Conservation (phyloP, 2,797 vertebrate genomes). For the Manis crassicaudata region DNA sequence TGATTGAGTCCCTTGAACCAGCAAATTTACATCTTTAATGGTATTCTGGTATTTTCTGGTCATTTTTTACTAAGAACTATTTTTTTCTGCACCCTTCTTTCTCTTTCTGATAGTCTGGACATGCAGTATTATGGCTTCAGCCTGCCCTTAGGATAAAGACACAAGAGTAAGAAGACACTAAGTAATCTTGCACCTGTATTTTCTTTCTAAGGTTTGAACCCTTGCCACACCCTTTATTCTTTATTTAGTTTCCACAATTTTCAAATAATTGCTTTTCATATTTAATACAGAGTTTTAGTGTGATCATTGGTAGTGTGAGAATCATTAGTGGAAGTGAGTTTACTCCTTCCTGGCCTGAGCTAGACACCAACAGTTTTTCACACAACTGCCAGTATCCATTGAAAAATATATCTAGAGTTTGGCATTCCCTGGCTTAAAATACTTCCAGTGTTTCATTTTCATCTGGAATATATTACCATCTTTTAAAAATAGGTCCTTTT, state of each 20-base stretch:
- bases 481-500: neutral
- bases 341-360: neutral
- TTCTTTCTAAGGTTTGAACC: neutral
- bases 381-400: neutral
- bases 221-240: neutral
- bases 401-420: neutral
- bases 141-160: neutral
- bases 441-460: neutral
- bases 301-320: neutral
- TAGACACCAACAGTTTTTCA: neutral
- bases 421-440: neutral
- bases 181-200: rapidly evolving
- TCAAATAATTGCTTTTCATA: neutral
- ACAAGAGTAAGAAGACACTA: neutral
- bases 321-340: neutral
- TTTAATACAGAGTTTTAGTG: neutral
- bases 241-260: neutral
- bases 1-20: neutral
- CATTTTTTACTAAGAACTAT: neutral
- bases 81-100: neutral
- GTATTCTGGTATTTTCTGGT: neutral
- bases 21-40: neutral
- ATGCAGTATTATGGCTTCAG: rapidly evolving
- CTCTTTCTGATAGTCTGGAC: no score
- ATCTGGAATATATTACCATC: neutral